A percentile compares a stretch with the other conserved stretches of the same genome.
These are phyloP conservation scores for Spongilla lacustris DNA, from an alignment of 37 sponge, comb jelly and placozoan genomes.

Conservation along the genomic window DNA sequence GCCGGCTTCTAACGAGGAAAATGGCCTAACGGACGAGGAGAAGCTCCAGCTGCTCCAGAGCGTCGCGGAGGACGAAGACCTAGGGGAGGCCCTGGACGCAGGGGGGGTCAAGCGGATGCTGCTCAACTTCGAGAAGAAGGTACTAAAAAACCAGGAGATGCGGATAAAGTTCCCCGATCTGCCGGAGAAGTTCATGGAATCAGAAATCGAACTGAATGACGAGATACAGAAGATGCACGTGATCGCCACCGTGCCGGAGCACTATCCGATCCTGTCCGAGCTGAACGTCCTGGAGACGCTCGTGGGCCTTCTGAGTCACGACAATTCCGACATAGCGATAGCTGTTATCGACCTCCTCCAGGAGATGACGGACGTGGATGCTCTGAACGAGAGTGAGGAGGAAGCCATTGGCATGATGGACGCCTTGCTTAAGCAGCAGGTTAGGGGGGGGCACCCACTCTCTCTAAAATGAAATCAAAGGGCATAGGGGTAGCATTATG, in stretches of 20 bases:
- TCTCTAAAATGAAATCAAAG: background rate
- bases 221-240: slow-evolving; percentile 91
- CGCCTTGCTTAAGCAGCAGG: slow-evolving; percentile 74
- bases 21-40: slow-evolving; percentile 74
- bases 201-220: slow-evolving; percentile 93
- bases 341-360: slow-evolving; percentile 91
- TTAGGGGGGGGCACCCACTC: too few relatives aligned
- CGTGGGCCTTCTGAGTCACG: slow-evolving; percentile 86
- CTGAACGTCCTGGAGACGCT: slow-evolving; percentile 67
- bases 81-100: slow-evolving; percentile 71
- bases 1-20: slow-evolving; percentile 18
- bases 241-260: slow-evolving; percentile 89
- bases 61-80: slow-evolving; percentile 73
- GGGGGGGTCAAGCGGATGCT: slow-evolving; percentile 85
- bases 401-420: slow-evolving; percentile 83
- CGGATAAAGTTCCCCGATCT: slow-evolving; percentile 91
- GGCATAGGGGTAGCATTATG: background rate
- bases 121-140: slow-evolving; percentile 91
- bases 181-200: slow-evolving; percentile 96
- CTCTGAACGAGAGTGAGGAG: slow-evolving; percentile 79
- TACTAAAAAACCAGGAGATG: slow-evolving; percentile 92
- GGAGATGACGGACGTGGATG: slow-evolving; percentile 93
- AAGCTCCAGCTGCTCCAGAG: slow-evolving; percentile 70
- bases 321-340: slow-evolving; percentile 90
- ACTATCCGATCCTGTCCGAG: slow-evolving; percentile 82